phyloP scores from a whole-genome alignment of 2,113 vertebrate species.

The Cynopterus brachyotis region DNA sequence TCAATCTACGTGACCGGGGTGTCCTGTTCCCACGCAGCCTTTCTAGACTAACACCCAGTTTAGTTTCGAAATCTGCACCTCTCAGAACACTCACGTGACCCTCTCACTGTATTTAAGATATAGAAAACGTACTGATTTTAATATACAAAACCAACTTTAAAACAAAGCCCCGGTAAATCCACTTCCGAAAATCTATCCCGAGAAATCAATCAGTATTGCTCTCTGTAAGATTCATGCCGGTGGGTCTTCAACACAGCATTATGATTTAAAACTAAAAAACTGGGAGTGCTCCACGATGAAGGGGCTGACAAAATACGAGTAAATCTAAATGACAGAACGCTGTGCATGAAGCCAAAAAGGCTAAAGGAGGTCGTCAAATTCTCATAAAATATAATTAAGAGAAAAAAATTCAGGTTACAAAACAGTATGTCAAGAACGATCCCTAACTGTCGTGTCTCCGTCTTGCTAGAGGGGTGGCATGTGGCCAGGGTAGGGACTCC shows the following conservation, averaged over 20 bases:
- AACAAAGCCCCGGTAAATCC: background rate
- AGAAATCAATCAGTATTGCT: background rate
- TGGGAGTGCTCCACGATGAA: background rate
- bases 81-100: background rate
- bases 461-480: background rate
- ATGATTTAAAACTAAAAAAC: constrained; percentile 24
- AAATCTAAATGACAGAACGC: constrained; percentile 8
- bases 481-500: background rate
- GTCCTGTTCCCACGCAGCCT: background rate
- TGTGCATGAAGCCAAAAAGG: background rate
- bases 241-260: background rate
- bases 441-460: background rate
- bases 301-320: background rate
- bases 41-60: background rate
- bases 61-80: background rate
- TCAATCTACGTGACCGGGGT: background rate
- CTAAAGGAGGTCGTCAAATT: background rate
- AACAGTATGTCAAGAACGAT: background rate
- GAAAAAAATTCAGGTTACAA: background rate
- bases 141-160: constrained; percentile 24
- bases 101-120: background rate
- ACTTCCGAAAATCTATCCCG: background rate
- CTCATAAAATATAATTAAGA: background rate
- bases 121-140: too few relatives aligned
- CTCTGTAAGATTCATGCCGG: background rate